These are phyloP conservation scores for Carabus problematicus DNA, from an alignment of 2,888 invertebrate genomes.

Conservation along the genomic window DNA sequence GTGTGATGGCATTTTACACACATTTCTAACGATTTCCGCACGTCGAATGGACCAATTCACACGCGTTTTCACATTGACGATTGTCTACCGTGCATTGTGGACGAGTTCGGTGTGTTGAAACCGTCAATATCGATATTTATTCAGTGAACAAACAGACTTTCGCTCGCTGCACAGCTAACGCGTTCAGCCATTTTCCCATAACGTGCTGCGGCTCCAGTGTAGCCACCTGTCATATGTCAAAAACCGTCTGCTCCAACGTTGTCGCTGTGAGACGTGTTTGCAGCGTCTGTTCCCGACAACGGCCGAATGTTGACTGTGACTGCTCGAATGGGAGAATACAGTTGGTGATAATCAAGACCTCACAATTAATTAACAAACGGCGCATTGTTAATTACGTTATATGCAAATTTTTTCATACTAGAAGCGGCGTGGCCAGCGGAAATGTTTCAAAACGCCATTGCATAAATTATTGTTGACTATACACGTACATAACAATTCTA, in stretches of 20 bases:
- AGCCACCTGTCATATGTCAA: constrained; percentile 58
- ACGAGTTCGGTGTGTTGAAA: constrained; percentile 39
- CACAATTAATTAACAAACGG: constrained; percentile 35
- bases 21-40: too few relatives aligned
- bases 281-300: constrained; percentile 31
- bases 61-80: constrained; percentile 23
- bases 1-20: background rate
- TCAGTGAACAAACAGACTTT: constrained; percentile 31
- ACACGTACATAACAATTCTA: too few relatives aligned
- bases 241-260: constrained; percentile 51
- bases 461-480: too few relatives aligned
- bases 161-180: constrained; percentile 40
- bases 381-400: constrained; percentile 40
- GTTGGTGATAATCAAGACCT: constrained; percentile 20
- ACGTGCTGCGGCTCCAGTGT: constrained; percentile 56
- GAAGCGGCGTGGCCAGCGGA: constrained; percentile 25
- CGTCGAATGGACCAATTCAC: constrained; percentile 37
- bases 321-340: background rate
- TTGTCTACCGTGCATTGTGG: constrained; percentile 24
- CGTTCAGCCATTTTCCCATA: constrained; percentile 57
- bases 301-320: constrained; percentile 26
- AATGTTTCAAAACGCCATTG: background rate
- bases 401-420: constrained; percentile 36
- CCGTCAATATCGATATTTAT: constrained; percentile 26
- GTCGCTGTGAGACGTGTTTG: constrained; percentile 31